Base-by-base conservation (phyloP, 2,113 vertebrate species). In the Myotis davidii region DNA sequence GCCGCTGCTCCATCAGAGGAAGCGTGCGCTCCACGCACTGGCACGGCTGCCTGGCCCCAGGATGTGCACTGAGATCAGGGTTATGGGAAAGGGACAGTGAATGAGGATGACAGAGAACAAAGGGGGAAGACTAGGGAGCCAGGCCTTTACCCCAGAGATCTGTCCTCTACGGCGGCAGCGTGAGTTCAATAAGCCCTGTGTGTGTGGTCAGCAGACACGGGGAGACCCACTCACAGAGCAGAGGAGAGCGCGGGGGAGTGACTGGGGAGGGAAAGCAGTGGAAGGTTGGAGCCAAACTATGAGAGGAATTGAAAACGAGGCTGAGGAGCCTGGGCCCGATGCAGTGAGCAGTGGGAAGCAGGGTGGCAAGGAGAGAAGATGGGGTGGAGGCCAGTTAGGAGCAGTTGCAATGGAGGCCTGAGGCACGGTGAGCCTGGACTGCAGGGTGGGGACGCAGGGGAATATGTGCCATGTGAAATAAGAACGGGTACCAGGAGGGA, bases 361-460 rank as follows among this genome's bases (percentile, higher is more conserved):
- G 42, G 64, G 50, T 78, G 3, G 56, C 77, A 54, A 92, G 42
- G 42, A 78, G 56, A 85, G 81, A 85, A 69, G 37, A 32, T 1
- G 64, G 70, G 72, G 54, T 27, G 21, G 74, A 61, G 69, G 65
- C 29, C 42, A 92, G 67, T 21, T 25, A 45, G 37, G 32, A 74
- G 73, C 34, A 27, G 32, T 5, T 77, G 50, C 10, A n/a, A n/a
- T 7, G 1, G 4, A 92, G 34, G 42, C 93, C 82, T 20, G 69
- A 61, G 78, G 91, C 42, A 9, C 4, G 78, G 29, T 67, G 52
- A 52, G 50, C 67, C 56, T 4, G n/a, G 83, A 70, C 91, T 73
- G 61, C 59, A 85, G 45, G 9, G 25, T 14, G 64, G 69, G 79
- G 88, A 95, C 86, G 84, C 73, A 34, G 65, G 88, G 93, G 86